A percentile compares a stretch with the other conserved stretches of the same genome.
Conservation (phyloP, 2,113 vertebrate species). For the Alosa alosa region DNA sequence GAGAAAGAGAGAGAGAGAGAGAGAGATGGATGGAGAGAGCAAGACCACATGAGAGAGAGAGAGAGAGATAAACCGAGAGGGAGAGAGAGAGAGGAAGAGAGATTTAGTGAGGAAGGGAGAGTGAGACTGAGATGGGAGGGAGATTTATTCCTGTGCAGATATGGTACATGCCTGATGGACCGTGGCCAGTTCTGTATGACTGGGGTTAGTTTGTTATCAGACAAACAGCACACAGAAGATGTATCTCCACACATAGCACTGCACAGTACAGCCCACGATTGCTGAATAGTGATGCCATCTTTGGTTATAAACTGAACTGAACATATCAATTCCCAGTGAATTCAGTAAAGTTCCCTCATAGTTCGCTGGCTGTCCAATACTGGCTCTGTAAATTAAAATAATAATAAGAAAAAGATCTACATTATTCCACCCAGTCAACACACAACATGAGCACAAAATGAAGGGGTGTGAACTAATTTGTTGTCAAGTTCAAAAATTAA, state of each 20-base stretch:
- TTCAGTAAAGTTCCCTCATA: not conserved
- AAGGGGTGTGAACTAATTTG: not conserved
- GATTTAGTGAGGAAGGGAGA: constrained; percentile 34
- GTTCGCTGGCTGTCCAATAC: not conserved
- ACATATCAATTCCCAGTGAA: not conserved
- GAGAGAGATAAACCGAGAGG: constrained; percentile 24
- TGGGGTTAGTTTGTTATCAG: not conserved
- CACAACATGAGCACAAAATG: not conserved
- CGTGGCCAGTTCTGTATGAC: not conserved
- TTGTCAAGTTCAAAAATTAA: not conserved
- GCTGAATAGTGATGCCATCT: no score
- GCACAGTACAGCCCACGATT: not conserved
- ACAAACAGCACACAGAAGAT: not conserved
- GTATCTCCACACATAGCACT: not conserved
- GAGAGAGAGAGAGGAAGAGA: constrained; percentile 25
- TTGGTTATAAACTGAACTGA: not conserved
- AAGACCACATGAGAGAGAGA: not conserved
- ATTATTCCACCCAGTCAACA: not conserved
- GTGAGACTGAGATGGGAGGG: not conserved
- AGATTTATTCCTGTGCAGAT: not conserved
- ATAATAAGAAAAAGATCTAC: no score
- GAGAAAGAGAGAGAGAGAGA: constrained; percentile 36
- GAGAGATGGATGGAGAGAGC: constrained; percentile 34
- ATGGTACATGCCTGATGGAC: not conserved
- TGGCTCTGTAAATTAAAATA: no score